These are phyloP conservation scores for Tipula helvola DNA, from an alignment of 2,888 invertebrate species.

Conservation along the genomic window DNA sequence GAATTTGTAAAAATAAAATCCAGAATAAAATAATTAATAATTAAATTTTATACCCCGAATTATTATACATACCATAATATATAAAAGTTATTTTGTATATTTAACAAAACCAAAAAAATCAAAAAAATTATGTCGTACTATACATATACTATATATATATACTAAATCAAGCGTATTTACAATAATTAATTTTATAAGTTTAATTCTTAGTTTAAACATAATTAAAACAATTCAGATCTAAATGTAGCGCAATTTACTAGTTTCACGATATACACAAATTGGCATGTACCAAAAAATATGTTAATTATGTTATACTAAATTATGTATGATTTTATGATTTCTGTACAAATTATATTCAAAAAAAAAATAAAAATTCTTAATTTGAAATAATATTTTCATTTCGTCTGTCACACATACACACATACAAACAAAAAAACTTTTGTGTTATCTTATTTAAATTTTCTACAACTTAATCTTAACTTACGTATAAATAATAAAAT, in stretches of 20 bases:
- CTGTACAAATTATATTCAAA: neutral
- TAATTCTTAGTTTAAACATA: neutral
- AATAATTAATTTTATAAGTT: neutral
- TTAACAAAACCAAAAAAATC: neutral
- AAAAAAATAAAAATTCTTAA: neutral
- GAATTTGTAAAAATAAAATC: neutral
- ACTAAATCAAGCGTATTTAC: neutral
- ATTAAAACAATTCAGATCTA: too few relatives aligned
- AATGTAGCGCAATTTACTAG: too few relatives aligned
- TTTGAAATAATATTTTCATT: neutral
- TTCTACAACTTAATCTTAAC: neutral
- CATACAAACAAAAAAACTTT: too few relatives aligned
- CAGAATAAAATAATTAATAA: neutral
- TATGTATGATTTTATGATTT: neutral
- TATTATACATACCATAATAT: neutral
- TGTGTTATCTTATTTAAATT: neutral
- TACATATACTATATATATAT: neutral
- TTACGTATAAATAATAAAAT: neutral
- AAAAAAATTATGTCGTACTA: neutral
- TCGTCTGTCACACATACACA: neutral
- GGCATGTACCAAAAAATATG: neutral
- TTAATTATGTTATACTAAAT: neutral
- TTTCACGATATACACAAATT: neutral
- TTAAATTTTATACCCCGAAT: conserved; percentile 8
- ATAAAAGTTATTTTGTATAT: neutral